Conservation (phyloP, 2,113 vertebrate species). For the Theristicus caerulescens region DNA sequence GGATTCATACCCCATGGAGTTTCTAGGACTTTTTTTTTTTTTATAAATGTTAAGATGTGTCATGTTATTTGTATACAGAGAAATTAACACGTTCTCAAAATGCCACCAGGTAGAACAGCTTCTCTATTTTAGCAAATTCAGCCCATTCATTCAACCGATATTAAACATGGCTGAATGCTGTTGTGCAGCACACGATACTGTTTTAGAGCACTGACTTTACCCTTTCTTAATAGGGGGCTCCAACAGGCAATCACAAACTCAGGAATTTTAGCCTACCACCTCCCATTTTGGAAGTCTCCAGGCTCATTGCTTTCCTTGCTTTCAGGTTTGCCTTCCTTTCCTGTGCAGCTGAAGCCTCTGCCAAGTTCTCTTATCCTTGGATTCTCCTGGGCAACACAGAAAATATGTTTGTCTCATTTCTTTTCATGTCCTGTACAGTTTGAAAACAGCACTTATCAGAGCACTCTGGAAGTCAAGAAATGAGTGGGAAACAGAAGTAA, state of each 20-base stretch:
- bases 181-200: background rate
- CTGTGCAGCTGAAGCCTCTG: background rate
- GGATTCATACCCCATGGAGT: background rate
- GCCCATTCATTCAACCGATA: background rate
- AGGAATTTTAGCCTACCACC: background rate
- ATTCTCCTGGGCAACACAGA: background rate
- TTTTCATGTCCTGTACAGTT: background rate
- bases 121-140: background rate
- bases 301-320: background rate
- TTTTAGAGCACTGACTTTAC: accelerated
- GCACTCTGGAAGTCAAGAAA: background rate
- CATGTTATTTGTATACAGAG: accelerated
- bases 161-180: background rate
- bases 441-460: background rate
- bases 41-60: background rate
- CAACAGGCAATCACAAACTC: background rate
- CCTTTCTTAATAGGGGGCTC: accelerated
- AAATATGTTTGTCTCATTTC: background rate
- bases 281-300: background rate
- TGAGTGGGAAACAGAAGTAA: background rate
- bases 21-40: background rate
- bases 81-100: background rate
- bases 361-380: too few relatives aligned
- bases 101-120: background rate
- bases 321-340: background rate